Percentiles rank a stretch among this genome's conserved stretches.
phyloP scores from a whole-genome alignment of 2,113 vertebrate genomes.

The Podarcis raffonei region DNA sequence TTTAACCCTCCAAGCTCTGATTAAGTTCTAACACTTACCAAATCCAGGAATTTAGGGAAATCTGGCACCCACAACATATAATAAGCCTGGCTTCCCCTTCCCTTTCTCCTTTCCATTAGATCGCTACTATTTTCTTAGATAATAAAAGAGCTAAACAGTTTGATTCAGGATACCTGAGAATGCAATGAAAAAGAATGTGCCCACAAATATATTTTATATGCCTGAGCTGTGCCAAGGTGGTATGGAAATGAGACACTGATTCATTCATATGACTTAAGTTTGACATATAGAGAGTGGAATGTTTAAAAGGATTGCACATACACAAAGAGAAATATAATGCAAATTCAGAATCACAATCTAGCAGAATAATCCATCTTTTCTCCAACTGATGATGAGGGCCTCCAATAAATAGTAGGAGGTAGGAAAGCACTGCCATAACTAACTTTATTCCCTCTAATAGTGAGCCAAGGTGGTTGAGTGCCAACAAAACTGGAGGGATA shows the following conservation, averaged over 20 bases:
- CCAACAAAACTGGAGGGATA: not conserved
- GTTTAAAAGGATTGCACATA: not conserved
- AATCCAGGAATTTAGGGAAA: too few species aligned
- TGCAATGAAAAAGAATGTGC: not conserved
- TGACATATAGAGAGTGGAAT: not conserved
- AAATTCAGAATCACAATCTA: not conserved
- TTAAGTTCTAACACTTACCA: too few species aligned
- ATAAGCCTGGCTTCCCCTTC: not conserved
- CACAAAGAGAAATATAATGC: not conserved
- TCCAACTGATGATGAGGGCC: too few species aligned
- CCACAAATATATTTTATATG: constrained; percentile 6
- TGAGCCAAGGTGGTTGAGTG: not conserved
- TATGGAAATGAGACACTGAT: not conserved
- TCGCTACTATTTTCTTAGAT: constrained; percentile 23
- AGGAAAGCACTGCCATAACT: not conserved
- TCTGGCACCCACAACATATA: too few species aligned
- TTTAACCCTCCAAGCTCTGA: too few species aligned
- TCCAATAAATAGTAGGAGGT: not conserved
- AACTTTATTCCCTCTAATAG: not conserved
- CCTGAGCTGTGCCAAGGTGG: not conserved
- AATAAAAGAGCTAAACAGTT: not conserved
- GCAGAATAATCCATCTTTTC: not conserved
- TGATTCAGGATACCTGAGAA: not conserved
- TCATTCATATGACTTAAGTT: not conserved
- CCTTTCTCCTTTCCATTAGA: not conserved